These are phyloP conservation scores for Cuculus canorus DNA, from an alignment of 2,797 vertebrate species.

Conservation along the genomic window DNA sequence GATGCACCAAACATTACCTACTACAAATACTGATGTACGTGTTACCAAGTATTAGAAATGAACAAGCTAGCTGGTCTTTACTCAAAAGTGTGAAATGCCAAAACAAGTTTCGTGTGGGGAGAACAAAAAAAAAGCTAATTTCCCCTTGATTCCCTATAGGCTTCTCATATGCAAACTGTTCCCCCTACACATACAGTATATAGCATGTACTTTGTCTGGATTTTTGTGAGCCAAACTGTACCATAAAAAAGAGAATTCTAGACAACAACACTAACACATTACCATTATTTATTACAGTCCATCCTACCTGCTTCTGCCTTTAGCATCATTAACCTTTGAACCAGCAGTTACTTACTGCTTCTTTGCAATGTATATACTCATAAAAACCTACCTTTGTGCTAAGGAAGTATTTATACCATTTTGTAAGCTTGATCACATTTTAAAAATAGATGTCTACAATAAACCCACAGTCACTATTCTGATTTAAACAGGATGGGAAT, in stretches of 20 bases:
- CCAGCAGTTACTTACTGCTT: neutral
- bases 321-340: neutral
- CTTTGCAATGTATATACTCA: neutral
- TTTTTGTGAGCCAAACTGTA: neutral
- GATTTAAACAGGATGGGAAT: neutral
- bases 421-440: neutral
- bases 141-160: neutral
- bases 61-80: neutral
- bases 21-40: neutral
- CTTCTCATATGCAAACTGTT: neutral
- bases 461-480: neutral
- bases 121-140: neutral
- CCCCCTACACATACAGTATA: accelerated
- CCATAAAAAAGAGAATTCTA: neutral
- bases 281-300: neutral
- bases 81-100: neutral
- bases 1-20: neutral
- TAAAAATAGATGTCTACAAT: neutral
- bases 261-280: neutral
- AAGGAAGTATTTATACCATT: neutral
- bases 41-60: neutral
- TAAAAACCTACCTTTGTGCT: neutral
- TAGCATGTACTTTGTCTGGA: neutral
- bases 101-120: neutral
- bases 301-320: neutral